Conservation (phyloP, 2,113 vertebrate genomes). For the Ailuropoda melanoleuca region DNA sequence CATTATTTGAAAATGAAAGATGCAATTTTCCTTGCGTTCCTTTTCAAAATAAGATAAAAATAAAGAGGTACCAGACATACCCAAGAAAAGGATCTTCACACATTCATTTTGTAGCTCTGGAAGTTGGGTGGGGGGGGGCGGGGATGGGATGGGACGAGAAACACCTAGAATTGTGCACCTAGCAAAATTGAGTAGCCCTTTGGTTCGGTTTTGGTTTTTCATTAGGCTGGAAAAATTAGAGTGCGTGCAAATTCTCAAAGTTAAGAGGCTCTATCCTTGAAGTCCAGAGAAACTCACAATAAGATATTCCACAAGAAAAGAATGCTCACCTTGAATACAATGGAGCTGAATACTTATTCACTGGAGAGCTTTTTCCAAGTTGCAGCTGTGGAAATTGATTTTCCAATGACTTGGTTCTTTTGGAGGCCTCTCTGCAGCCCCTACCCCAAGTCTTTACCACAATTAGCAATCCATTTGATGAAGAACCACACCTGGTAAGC, state of each 20-base stretch:
- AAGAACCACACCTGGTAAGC: background rate
- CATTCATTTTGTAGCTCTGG: background rate
- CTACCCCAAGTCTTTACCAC: background rate
- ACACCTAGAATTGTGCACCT: background rate
- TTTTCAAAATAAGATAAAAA: conserved; percentile 49
- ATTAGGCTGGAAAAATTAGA: conserved; percentile 26
- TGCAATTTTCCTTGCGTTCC: conserved; percentile 70
- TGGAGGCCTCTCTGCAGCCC: accelerated
- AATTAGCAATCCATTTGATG: background rate
- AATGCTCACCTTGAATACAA: conserved; percentile 39
- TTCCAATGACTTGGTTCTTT: background rate
- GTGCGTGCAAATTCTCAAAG: conserved; percentile 44
- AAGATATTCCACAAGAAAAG: conserved; percentile 25
- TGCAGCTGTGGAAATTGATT: conserved; percentile 24
- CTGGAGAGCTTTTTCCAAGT: background rate
- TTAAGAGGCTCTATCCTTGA: conserved; percentile 56
- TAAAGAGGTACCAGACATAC: background rate
- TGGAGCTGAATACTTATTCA: background rate
- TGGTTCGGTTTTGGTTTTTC: background rate
- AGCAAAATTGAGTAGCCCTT: background rate
- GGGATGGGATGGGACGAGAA: accelerated
- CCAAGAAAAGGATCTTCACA: conserved; percentile 47
- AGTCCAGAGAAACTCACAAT: background rate
- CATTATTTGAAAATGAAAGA: conserved; percentile 64
- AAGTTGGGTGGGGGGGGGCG: too few species aligned